Evolutionary conservation across 2,888 invertebrate genomes (phyloP).

Genomic region (Hydrotaea diabolus): DNA sequence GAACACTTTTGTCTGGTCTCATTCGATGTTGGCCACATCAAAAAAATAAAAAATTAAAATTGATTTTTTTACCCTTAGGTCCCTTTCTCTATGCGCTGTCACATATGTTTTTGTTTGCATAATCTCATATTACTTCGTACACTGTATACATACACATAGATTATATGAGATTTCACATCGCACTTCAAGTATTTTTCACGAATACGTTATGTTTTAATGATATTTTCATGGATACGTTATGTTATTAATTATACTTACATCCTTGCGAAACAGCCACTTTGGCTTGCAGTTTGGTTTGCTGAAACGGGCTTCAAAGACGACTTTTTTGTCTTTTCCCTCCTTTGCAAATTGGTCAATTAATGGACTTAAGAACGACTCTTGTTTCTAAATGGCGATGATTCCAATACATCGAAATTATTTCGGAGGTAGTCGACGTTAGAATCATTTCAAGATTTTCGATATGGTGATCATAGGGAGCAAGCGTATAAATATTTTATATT

Average conservation of each 20-base stretch:
- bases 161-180: too few relatives aligned
- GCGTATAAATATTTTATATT: constrained; percentile 53
- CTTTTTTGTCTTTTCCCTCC: constrained; percentile 98
- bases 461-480: constrained; percentile 50
- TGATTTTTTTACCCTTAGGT: too few relatives aligned
- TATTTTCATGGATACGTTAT: too few relatives aligned
- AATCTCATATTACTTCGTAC: too few relatives aligned
- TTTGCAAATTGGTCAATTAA: constrained; percentile 96
- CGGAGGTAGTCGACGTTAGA: constrained; percentile 30
- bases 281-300: constrained; percentile 97
- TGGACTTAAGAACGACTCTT: constrained; percentile 95
- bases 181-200: too few relatives aligned
- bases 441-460: constrained; percentile 58
- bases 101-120: too few relatives aligned
- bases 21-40: too few relatives aligned
- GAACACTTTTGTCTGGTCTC: too few relatives aligned
- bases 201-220: too few relatives aligned
- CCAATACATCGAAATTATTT: background rate
- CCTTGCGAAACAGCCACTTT: constrained; percentile 95
- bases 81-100: too few relatives aligned
- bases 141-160: too few relatives aligned
- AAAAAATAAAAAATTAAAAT: too few relatives aligned
- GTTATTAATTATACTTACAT: constrained; percentile 85
- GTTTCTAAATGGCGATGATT: constrained; percentile 86
- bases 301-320: constrained; percentile 95